These are phyloP conservation scores for Minunthozetes semirufus DNA, from an alignment of 2,888 invertebrate genomes.

Conservation along the genomic window DNA sequence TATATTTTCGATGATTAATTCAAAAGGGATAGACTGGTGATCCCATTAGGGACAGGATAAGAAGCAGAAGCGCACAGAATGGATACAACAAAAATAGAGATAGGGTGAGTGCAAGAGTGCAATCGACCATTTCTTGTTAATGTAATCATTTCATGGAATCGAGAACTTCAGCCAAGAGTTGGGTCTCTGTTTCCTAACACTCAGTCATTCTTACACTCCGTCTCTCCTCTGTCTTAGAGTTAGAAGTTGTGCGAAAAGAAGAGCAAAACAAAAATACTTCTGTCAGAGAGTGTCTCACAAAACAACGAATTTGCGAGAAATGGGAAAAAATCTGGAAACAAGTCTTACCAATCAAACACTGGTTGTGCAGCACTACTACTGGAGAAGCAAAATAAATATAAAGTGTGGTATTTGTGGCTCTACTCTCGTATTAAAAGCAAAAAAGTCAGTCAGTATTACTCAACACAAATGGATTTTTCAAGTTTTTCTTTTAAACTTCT, in stretches of 20 bases:
- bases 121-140: slow-evolving; percentile 20
- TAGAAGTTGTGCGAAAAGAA: not conserved
- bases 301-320: no score
- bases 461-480: slow-evolving; percentile 9
- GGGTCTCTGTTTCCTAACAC: not conserved
- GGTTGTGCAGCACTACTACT: no score
- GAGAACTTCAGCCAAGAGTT: slow-evolving; percentile 8
- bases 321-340: no score
- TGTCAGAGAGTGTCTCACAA: not conserved
- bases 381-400: no score
- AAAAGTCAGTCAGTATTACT: not conserved
- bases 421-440: no score
- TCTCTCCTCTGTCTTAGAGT: not conserved
- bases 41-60: no score
- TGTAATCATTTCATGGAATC: slow-evolving; percentile 19
- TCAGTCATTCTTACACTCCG: not conserved
- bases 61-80: not conserved
- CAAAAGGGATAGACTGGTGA: no score
- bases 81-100: not conserved
- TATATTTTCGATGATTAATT: no score
- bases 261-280: not conserved
- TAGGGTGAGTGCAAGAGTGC: not conserved
- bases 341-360: no score
- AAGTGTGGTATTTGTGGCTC: no score
- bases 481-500: not conserved